Evolutionary conservation across 2,113 vertebrate genomes (phyloP).

Genomic region (Pterocles orientalis): DNA sequence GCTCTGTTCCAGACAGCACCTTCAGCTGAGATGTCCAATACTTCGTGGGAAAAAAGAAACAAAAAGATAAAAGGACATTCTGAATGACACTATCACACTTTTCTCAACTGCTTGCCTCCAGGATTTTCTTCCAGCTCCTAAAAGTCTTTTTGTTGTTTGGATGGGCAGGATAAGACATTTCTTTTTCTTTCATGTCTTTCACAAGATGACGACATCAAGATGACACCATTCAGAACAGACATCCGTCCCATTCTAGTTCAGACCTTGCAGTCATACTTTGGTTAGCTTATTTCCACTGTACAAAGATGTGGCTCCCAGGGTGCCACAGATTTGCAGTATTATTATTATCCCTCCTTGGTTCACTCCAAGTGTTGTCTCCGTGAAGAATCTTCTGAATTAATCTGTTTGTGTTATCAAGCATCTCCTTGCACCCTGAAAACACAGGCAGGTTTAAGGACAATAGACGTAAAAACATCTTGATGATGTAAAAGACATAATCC

Average conservation of each 20-base stretch:
- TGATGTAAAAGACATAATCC: neutral
- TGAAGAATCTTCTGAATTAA: neutral
- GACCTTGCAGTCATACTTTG: neutral
- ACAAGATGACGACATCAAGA: neutral
- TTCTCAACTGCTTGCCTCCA: neutral
- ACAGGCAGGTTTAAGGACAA: neutral
- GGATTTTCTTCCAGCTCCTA: neutral
- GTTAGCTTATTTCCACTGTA: neutral
- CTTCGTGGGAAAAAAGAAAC: neutral
- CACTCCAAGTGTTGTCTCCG: neutral
- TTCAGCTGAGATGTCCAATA: neutral
- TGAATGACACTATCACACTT: fast-evolving
- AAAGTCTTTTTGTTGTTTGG: neutral
- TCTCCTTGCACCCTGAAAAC: neutral
- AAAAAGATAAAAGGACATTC: neutral
- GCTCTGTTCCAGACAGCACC: neutral
- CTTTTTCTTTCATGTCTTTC: neutral
- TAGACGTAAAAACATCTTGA: neutral
- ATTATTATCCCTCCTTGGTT: neutral
- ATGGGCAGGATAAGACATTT: neutral
- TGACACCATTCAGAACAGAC: neutral
- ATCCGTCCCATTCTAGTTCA: neutral
- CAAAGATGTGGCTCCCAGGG: neutral
- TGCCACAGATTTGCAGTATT: neutral
- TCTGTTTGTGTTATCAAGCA: neutral